Base-by-base conservation (phyloP, 1,140 invertebrate species). In the Drosophila hydei region DNA sequence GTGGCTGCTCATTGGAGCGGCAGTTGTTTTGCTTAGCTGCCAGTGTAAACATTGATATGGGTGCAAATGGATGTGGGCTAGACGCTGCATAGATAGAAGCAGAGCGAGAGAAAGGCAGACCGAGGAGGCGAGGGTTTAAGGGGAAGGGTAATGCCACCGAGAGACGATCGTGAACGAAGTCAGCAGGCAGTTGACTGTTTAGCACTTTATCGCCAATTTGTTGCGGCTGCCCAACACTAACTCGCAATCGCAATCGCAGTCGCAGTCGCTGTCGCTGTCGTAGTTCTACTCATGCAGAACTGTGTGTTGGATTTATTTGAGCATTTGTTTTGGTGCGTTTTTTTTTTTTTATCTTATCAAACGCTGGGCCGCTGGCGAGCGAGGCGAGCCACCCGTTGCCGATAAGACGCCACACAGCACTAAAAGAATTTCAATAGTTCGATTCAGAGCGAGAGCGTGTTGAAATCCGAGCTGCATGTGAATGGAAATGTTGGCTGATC, bases 391-490 rank as follows among this genome's bases (percentile, higher is more conserved):
- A 40, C 36, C 59, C 47, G 59, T 42, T 23, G 54, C 18, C 42
- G 75, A 78, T 78, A 78, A 78, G 76, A 9, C 42, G 5, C 47
- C 33, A 33, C 21, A 27, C 7, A 45, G 18, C 21, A 42, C 38
- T 47, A 30, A 33, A 33, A 38, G 72, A 56, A 61, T 70, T 73
- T 43, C 58, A 78, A 43, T 27, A 19, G 55, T 54, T 70, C 27
- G 50, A 67, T 61, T 65, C 70, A 59, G 61, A 58, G 54, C 48
- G 50, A 4, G 9, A 42, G 38, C 30, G 40, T 7, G 38, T 59
- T 48, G 79, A 69, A 84, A 84, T 69, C 36, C 59, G 79, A 83
- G 79, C 79, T 68, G 79, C 72, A 75, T 81, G 79, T 63, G 79
- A 83, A 81, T 56, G 58, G 43, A 68, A 62, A 36, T 33, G 40